Percentiles rank a stretch among this genome's conserved stretches.
These are phyloP conservation scores for Druceiella hillmani DNA, from an alignment of 2,888 invertebrate genomes.

Conservation along the genomic window DNA sequence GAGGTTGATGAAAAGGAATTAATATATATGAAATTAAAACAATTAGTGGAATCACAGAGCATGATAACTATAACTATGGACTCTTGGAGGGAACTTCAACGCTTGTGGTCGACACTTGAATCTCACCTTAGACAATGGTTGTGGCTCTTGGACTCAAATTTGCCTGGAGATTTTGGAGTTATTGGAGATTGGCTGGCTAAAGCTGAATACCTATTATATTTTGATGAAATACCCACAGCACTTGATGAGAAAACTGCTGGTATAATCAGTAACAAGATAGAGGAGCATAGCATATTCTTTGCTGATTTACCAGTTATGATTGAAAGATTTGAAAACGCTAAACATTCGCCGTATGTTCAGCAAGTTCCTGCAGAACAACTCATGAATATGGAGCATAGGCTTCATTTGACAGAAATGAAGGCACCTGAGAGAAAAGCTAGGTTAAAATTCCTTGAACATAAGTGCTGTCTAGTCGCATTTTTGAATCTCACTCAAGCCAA, in stretches of 20 bases:
- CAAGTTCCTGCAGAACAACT: constrained; percentile 76
- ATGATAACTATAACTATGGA: constrained; percentile 76
- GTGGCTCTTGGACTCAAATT: constrained; percentile 77
- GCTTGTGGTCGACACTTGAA: constrained; percentile 77
- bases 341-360: constrained; percentile 60
- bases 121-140: constrained; percentile 79
- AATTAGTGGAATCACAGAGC: constrained; percentile 74
- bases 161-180: constrained; percentile 81
- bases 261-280: constrained; percentile 79
- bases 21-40: constrained; percentile 71
- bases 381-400: constrained; percentile 72
- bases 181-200: constrained; percentile 88
- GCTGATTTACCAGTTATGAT: constrained; percentile 72
- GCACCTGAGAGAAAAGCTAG: constrained; percentile 79
- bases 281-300: constrained; percentile 88
- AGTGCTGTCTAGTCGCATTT: constrained; percentile 90
- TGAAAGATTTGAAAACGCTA: constrained; percentile 72
- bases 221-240: constrained; percentile 75
- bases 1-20: constrained; percentile 70
- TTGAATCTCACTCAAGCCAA: constrained; percentile 87
- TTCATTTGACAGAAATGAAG: constrained; percentile 67
- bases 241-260: constrained; percentile 89
- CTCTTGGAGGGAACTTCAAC: constrained; percentile 79
- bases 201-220: constrained; percentile 76
- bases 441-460: constrained; percentile 87